A percentile compares a stretch with the other conserved stretches of the same genome.
phyloP scores from a whole-genome alignment of 2,797 vertebrate genomes.

The Ammospiza maritima region DNA sequence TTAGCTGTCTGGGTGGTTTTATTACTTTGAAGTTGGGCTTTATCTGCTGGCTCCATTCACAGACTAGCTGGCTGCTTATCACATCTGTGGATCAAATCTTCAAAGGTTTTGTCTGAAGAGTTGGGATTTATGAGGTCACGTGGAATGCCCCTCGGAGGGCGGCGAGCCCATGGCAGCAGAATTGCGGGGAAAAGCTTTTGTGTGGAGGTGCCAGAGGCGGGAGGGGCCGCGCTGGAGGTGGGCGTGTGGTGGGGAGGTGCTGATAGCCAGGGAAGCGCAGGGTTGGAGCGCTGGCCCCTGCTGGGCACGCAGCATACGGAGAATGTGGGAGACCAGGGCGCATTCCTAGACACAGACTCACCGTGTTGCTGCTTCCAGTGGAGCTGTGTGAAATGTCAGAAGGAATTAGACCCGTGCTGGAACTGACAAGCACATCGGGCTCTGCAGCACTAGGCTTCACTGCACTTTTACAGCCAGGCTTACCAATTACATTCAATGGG shows the following conservation, averaged over 20 bases:
- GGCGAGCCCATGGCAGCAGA: not conserved
- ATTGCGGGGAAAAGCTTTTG: not conserved
- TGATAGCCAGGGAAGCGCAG: not conserved
- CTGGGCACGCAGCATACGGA: conserved; percentile 11
- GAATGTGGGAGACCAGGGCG: conserved; percentile 39
- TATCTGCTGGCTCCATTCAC: conserved; percentile 50
- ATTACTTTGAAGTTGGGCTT: conserved; percentile 56
- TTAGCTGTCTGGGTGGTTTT: conserved; percentile 50
- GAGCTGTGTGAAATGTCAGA: conserved; percentile 76
- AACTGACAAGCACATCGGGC: conserved; percentile 9
- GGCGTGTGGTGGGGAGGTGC: not conserved
- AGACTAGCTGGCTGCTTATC: conserved; percentile 64
- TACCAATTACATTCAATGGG: not conserved
- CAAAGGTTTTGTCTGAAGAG: conserved; percentile 52
- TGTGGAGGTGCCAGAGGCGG: not conserved
- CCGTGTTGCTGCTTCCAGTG: conserved; percentile 64
- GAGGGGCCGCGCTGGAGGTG: not conserved
- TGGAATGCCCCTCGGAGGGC: conserved; percentile 38
- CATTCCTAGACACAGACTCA: conserved; percentile 83
- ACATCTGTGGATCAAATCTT: conserved; percentile 53
- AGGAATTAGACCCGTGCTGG: conserved; percentile 70
- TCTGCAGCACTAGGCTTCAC: conserved; percentile 29
- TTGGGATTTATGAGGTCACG: conserved; percentile 60
- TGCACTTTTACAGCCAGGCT: not conserved
- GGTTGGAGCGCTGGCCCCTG: not conserved